A percentile compares a stretch with the other conserved stretches of the same genome.
phyloP scores from a whole-genome alignment of 1,140 invertebrate species.

The Rhopalosiphum maidis region DNA sequence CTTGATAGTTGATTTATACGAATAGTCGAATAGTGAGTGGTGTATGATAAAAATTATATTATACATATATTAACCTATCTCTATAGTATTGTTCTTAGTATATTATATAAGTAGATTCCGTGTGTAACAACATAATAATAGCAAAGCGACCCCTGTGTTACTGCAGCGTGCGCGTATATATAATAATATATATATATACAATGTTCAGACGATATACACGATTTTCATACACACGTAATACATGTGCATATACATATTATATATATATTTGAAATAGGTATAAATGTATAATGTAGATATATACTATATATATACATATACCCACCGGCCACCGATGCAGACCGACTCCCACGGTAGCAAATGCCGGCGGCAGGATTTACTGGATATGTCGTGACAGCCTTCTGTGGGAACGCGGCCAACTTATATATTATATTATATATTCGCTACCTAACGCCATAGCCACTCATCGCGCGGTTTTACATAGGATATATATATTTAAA shows the following conservation, averaged over 20 bases:
- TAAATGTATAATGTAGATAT: neutral
- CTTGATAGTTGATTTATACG: neutral
- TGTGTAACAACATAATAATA: constrained; percentile 29
- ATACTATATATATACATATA: neutral
- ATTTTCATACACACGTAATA: constrained; percentile 16
- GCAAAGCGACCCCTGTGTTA: neutral
- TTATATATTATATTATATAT: constrained; percentile 2
- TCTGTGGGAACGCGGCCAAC: constrained; percentile 55
- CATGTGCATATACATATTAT: too few species aligned
- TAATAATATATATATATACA: neutral
- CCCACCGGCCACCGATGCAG: neutral
- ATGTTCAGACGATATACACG: constrained; percentile 20
- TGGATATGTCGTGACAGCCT: constrained; percentile 52
- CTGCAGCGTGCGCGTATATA: neutral
- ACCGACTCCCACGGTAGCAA: constrained; percentile 55
- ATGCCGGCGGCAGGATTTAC: constrained; percentile 52
- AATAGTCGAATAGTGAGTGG: neutral
- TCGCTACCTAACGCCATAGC: neutral
- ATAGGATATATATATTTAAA: neutral
- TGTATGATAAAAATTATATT: neutral
- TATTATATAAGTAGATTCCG: neutral
- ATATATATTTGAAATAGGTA: neutral
- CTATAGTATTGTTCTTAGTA: neutral
- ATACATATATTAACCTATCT: neutral
- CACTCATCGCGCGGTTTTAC: neutral